These are phyloP conservation scores for Proales similis DNA, from an alignment of 1,140 invertebrate species.

Conservation along the genomic window DNA sequence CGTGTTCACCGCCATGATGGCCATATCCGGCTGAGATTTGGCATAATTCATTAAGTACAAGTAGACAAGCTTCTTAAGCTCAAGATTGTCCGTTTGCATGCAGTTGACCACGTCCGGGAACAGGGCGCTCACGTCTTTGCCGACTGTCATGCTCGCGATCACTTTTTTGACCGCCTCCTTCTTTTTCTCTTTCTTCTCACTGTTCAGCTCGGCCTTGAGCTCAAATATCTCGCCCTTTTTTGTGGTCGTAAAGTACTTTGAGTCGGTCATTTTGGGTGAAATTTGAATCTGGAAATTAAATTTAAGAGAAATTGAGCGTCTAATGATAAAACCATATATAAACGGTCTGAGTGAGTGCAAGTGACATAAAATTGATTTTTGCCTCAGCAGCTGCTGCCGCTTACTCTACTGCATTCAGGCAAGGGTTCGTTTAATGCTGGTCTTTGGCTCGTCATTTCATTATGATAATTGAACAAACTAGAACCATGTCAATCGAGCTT, in stretches of 20 bases:
- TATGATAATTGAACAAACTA: too few species aligned
- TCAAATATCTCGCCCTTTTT: slow-evolving; percentile 99
- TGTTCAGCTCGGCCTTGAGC: slow-evolving; percentile 95
- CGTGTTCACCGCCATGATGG: slow-evolving; percentile 99
- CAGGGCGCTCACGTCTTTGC: slow-evolving; percentile 71
- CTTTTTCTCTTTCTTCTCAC: slow-evolving; percentile 99
- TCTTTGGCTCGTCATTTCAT: too few species aligned
- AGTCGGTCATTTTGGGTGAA: slow-evolving; percentile 79
- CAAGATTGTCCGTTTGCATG: slow-evolving; percentile 99
- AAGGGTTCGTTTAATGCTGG: too few species aligned
- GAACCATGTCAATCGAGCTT: too few species aligned
- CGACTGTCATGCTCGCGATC: slow-evolving; percentile 99
- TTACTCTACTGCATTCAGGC: too few species aligned
- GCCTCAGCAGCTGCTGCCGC: too few species aligned
- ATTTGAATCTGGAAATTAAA: too few species aligned
- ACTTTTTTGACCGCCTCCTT: slow-evolving; percentile 99
- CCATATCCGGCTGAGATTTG: slow-evolving; percentile 99
- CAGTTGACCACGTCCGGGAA: slow-evolving; percentile 99
- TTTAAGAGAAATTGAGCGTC: too few species aligned
- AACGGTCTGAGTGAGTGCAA: too few species aligned
- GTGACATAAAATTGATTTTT: too few species aligned
- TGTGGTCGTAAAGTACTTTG: slow-evolving; percentile 98
- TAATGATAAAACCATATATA: too few species aligned
- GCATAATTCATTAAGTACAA: slow-evolving; percentile 99
- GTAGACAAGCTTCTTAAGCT: slow-evolving; percentile 98